Evolutionary conservation across 2,113 vertebrate species (phyloP).

Genomic region (Microtus oregoni): DNA sequence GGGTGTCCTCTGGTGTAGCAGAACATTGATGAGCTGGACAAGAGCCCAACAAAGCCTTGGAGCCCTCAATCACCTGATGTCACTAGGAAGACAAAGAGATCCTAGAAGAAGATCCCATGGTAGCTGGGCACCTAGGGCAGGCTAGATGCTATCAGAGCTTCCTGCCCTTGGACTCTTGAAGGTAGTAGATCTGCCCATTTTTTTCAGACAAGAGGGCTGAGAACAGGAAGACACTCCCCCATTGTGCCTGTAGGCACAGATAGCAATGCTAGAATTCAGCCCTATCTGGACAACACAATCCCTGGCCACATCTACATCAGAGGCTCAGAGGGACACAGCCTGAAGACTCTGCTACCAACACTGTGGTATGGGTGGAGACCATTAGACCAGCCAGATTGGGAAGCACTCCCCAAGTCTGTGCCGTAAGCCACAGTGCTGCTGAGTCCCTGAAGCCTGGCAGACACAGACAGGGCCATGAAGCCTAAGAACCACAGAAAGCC

Average conservation of each 20-base stretch:
- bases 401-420: not conserved
- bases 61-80: not conserved
- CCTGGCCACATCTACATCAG: not conserved
- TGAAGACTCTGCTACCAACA: not conserved
- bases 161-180: not conserved
- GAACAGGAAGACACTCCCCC: not conserved
- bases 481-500: not conserved
- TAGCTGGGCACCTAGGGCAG: too few species aligned
- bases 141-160: rapidly evolving
- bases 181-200: not conserved
- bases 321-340: not conserved
- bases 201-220: not conserved
- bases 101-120: not conserved
- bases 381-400: not conserved
- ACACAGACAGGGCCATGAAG: rapidly evolving
- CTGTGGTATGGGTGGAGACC: not conserved
- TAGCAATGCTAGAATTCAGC: not conserved
- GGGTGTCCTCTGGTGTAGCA: rapidly evolving
- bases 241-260: not conserved
- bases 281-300: not conserved
- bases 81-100: not conserved
- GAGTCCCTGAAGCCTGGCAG: not conserved
- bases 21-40: not conserved
- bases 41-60: not conserved
- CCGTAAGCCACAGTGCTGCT: rapidly evolving